Evolutionary conservation across 2,888 invertebrate genomes (phyloP).

Genomic region (Eupithecia vulgata): DNA sequence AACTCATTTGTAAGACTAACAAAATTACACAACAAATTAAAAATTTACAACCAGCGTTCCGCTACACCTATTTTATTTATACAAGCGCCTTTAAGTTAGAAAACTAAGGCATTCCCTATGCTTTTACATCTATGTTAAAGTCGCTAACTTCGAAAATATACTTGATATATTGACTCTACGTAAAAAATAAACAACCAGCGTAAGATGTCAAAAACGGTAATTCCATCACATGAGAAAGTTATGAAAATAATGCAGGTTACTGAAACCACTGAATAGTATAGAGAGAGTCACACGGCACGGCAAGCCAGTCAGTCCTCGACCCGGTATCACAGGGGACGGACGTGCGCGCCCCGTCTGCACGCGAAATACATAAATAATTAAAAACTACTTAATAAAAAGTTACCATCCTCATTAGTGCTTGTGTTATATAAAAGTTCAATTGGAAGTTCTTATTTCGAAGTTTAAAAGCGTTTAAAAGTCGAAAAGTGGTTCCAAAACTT

Average conservation of each 20-base stretch:
- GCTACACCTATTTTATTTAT: conserved; percentile 5
- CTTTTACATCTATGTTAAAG: not conserved
- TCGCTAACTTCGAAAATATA: not conserved
- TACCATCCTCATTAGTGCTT: conserved; percentile 33
- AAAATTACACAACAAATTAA: conserved; percentile 41
- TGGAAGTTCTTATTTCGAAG: conserved; percentile 33
- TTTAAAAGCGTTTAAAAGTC: conserved; percentile 14
- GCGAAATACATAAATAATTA: conserved; percentile 35
- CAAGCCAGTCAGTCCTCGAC: conserved; percentile 29
- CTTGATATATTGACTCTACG: too few relatives aligned
- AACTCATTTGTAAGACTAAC: conserved; percentile 37
- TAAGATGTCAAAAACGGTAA: conserved; percentile 10
- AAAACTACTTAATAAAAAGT: conserved; percentile 38
- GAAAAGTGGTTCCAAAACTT: conserved; percentile 31
- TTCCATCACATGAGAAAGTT: conserved; percentile 6
- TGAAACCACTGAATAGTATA: conserved; percentile 32
- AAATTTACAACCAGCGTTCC: conserved; percentile 36
- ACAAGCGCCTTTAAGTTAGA: not conserved
- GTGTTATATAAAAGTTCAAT: conserved; percentile 24
- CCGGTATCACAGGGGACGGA: conserved; percentile 28
- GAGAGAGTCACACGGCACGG: conserved; percentile 28
- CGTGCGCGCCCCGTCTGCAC: conserved; percentile 22
- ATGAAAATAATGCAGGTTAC: conserved; percentile 25
- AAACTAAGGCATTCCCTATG: not conserved
- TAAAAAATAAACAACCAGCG: conserved; percentile 4